These are phyloP conservation scores for Drosophila ezoana DNA, from an alignment of 2,888 invertebrate genomes.

Conservation along the genomic window DNA sequence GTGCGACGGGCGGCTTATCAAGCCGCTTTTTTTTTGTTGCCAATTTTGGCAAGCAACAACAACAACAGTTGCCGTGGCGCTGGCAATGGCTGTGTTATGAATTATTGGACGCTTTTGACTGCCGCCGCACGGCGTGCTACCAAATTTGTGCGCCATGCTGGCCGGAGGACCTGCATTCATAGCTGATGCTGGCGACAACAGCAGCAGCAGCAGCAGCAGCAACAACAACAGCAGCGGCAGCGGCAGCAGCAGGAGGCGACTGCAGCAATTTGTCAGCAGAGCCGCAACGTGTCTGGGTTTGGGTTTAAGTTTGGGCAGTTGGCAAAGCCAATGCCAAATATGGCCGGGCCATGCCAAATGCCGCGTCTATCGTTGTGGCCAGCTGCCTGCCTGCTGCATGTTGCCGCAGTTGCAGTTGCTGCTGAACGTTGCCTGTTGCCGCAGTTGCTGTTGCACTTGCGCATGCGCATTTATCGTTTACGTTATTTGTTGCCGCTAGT, in stretches of 20 bases:
- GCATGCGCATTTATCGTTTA: conserved; percentile 80
- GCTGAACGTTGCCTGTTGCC: conserved; percentile 5
- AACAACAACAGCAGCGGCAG: conserved; percentile 32
- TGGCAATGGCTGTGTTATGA: conserved; percentile 74
- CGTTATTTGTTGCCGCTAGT: conserved; percentile 80
- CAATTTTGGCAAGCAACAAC: conserved; percentile 57
- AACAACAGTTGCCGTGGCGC: conserved; percentile 37
- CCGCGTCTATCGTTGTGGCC: conserved; percentile 37
- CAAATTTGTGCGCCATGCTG: conserved; percentile 78
- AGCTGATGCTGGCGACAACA: conserved; percentile 69
- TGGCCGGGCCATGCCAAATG: conserved; percentile 66
- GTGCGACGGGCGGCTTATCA: conserved; percentile 56
- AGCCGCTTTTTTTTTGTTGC: conserved; percentile 45
- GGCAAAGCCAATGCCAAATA: conserved; percentile 80
- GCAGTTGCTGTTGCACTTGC: conserved; percentile 68
- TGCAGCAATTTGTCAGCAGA: conserved; percentile 70
- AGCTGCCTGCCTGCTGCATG: conserved; percentile 44
- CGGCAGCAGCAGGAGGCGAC: conserved; percentile 49
- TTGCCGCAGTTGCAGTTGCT: conserved; percentile 18
- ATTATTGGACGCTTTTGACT: conserved; percentile 79
- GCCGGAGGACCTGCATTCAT: conserved; percentile 64
- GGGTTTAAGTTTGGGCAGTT: conserved; percentile 64
- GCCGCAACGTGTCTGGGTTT: conserved; percentile 70
- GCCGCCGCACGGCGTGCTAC: conserved; percentile 77
- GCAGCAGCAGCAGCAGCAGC: conserved; percentile 38